Percentiles rank a stretch among this genome's conserved stretches.
phyloP scores from a whole-genome alignment of 2,888 invertebrate genomes.

The Antheraea yamamai region DNA sequence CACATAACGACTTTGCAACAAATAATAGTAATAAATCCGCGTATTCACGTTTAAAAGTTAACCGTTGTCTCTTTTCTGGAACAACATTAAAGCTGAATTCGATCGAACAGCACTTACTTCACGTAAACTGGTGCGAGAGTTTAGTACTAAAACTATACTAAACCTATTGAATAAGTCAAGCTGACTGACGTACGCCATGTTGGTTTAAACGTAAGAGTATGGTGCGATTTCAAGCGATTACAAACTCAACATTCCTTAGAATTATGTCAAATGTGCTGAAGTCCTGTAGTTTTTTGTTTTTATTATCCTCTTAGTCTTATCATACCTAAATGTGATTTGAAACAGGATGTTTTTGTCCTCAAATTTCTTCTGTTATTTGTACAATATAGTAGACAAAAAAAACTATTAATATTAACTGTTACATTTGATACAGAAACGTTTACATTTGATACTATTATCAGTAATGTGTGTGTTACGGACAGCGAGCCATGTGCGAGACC shows the following conservation, averaged over 20 bases:
- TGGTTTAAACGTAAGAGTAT: neutral
- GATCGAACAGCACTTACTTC: neutral
- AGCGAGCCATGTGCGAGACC: too few relatives aligned
- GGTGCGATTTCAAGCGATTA: neutral
- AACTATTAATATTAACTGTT: too few relatives aligned
- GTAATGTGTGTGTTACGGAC: too few relatives aligned
- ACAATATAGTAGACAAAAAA: too few relatives aligned
- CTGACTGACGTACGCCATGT: neutral
- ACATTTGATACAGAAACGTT: too few relatives aligned
- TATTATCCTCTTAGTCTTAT: too few relatives aligned
- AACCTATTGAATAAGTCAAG: conserved; percentile 11
- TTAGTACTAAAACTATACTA: conserved; percentile 10
- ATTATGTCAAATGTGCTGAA: neutral
- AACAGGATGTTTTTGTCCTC: too few relatives aligned
- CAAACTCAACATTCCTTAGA: neutral
- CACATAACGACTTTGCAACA: neutral
- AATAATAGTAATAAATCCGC: neutral
- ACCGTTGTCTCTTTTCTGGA: neutral
- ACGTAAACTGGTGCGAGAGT: conserved; percentile 1
- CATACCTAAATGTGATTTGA: too few relatives aligned
- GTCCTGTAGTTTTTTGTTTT: too few relatives aligned
- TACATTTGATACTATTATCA: too few relatives aligned
- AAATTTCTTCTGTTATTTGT: too few relatives aligned
- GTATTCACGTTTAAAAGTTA: neutral
- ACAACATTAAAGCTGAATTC: neutral